Base-by-base conservation (phyloP, 2,113 vertebrate genomes). In the Cyrtonyx montezumae region DNA sequence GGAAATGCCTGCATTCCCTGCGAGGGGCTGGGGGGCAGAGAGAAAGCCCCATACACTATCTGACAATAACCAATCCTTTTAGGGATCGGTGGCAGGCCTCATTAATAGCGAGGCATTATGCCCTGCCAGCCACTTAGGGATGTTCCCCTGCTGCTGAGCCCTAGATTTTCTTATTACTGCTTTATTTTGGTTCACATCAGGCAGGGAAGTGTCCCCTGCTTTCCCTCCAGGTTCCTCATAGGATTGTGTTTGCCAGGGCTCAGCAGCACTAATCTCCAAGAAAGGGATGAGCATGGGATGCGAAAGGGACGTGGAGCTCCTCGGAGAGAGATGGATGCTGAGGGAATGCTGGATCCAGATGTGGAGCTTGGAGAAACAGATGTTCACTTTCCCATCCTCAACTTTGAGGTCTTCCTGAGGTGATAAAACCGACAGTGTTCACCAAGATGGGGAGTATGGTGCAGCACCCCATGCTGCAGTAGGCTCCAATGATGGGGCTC, bases 381-480 rank as follows among this genome's bases (percentile, higher is more conserved):
- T 0, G 3, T 14, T 15, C 0, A 0, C 26, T 28, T 55, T 37
- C 43, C 61, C n/a, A 30, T 34, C 56, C 53, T 45, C 23, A n/a
- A 2, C n/a, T 80, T 42, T 42, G 36, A 66, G 30, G 26, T 58
- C 43, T 3, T 1, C 26, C 53, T 6, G n/a, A 65, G 62, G 43
- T 66, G 75, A 3, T 26, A 56, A 8, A 68, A 19, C 58, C 67
- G 12, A 34, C 14, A 2, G 82, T 13, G 36, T 19, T 21, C 25
- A 36, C 51, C 18, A 53, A 28, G 79, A 25, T 4, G 11, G 4
- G 22, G 40, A n/a, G n/a, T n/a, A n/a, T n/a, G n/a, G n/a, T n/a
- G n/a, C n/a, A n/a, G n/a, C n/a, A 56, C 51, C 23, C 17, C 49
- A 18, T 13, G 37, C 68, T 65, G 48, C 0, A 1, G 15, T 58